Conservation (phyloP, 2,113 vertebrate species). For the Neoarius graeffei region DNA sequence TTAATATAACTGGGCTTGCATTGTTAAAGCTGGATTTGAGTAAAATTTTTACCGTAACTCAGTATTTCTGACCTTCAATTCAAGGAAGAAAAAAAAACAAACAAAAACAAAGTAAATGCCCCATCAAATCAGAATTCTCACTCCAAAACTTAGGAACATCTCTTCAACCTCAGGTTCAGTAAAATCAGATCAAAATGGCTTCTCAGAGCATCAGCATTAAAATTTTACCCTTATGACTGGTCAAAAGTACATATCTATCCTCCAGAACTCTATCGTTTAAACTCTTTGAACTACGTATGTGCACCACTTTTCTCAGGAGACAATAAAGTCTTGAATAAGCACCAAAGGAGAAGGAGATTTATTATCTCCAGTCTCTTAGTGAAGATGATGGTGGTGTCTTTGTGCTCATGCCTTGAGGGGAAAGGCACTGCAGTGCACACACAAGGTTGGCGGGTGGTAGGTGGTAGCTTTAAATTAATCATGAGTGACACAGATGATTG, state of each 20-base stretch:
- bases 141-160: too few relatives aligned
- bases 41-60: too few relatives aligned
- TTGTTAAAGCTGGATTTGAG: too few relatives aligned
- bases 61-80: too few relatives aligned
- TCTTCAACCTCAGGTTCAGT: too few relatives aligned
- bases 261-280: background rate
- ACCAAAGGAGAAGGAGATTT: slow-evolving; percentile 18
- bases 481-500: slow-evolving; percentile 43
- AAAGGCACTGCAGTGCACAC: background rate
- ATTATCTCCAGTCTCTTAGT: slow-evolving; percentile 12
- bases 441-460: slow-evolving; percentile 18
- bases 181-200: too few relatives aligned
- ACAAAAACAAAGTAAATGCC: too few relatives aligned
- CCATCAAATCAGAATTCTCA: too few relatives aligned
- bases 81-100: too few relatives aligned
- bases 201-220: background rate
- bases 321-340: background rate
- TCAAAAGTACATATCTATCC: background rate
- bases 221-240: background rate
- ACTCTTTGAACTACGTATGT: background rate
- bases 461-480: slow-evolving; percentile 50
- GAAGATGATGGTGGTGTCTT: background rate
- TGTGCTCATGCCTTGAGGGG: background rate
- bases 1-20: too few relatives aligned
- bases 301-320: slow-evolving; percentile 7